A percentile compares a stretch with the other conserved stretches of the same genome.
Evolutionary conservation across 2,888 invertebrate genomes (phyloP).

Genomic region (Bembecia ichneumoniformis): DNA sequence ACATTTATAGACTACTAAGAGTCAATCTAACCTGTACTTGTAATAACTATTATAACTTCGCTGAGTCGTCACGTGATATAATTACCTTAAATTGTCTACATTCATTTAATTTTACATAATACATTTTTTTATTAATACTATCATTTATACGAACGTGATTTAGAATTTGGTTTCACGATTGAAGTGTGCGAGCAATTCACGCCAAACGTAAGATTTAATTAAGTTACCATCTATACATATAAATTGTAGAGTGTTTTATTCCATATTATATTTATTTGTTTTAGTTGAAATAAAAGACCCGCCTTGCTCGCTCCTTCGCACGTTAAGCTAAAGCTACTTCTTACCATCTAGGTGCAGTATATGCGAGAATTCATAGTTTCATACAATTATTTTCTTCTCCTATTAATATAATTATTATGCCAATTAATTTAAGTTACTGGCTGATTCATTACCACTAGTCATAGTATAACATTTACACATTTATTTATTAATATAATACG

Average conservation of each 20-base stretch:
- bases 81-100: slow-evolving; percentile 35
- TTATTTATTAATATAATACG: slow-evolving; percentile 13
- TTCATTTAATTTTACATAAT: slow-evolving; percentile 39
- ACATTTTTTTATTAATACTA: slow-evolving; percentile 40
- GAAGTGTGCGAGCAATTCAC: slow-evolving; percentile 32
- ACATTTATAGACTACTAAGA: neutral
- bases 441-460: slow-evolving; percentile 18
- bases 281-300: slow-evolving; percentile 6
- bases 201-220: neutral
- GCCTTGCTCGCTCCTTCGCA: slow-evolving; percentile 27
- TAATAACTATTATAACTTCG: neutral
- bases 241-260: neutral
- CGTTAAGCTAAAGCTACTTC: slow-evolving; percentile 50
- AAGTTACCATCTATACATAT: slow-evolving; percentile 1
- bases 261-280: too few species aligned
- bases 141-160: slow-evolving; percentile 57
- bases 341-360: slow-evolving; percentile 64
- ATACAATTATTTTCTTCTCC: slow-evolving; percentile 29
- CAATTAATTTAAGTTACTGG: slow-evolving; percentile 23
- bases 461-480: slow-evolving; percentile 18
- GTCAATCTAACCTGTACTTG: neutral
- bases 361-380: slow-evolving; percentile 43
- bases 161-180: slow-evolving; percentile 64
- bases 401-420: slow-evolving; percentile 29
- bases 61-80: neutral